Base-by-base conservation (phyloP, 2,797 vertebrate genomes). In the Phrynocephalus guinanensis region DNA sequence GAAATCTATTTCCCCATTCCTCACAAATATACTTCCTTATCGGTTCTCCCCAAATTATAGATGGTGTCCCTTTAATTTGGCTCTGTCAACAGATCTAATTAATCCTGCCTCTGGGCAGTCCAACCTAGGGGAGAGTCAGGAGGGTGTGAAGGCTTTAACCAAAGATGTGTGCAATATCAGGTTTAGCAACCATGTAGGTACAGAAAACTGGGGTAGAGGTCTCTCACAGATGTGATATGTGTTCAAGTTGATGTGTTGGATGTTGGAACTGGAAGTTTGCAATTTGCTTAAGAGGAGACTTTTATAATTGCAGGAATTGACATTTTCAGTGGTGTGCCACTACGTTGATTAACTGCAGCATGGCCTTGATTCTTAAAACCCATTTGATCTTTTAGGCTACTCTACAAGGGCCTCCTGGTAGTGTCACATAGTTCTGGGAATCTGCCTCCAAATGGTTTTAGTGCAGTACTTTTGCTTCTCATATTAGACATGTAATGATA, bases 21-120 rank as follows among this genome's bases (percentile, higher is more conserved):
- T 82, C 5, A 0, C 2, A 80, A 75, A 10, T 44, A 75, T 67
- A 75, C 18, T 7, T 33, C 5, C 24, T 86, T 63, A 48, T 22
- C 72, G 52, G 18, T 20, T 83, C 11, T 0, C 0, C 70, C 78
- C 38, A 24, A 66, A 56, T 50, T 11, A 0, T 5, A 3, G 75
- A 33, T 7, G 0, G 15, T 44, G 22, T 4, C 7, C 16, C 48
- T 79, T 18, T 1, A 20, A 3, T 20, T n/a, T 22, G 18, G 0
- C 67, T 52, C 8, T 20, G 73, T 56, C n/a, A 77, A 11, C 5
- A 30, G 9, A 48, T 10, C 20, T 28, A 24, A 50, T 20, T 33
- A n/a, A 9, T 30, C 48, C 16, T 33, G 48, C 11, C 48, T 6
- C 1, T 20, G 33, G 6, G 13, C 22, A 22, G 3, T 28, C 38